A percentile compares a stretch with the other conserved stretches of the same genome.
Conservation (phyloP, 2,113 vertebrate genomes). For the Zonotrichia leucophrys region DNA sequence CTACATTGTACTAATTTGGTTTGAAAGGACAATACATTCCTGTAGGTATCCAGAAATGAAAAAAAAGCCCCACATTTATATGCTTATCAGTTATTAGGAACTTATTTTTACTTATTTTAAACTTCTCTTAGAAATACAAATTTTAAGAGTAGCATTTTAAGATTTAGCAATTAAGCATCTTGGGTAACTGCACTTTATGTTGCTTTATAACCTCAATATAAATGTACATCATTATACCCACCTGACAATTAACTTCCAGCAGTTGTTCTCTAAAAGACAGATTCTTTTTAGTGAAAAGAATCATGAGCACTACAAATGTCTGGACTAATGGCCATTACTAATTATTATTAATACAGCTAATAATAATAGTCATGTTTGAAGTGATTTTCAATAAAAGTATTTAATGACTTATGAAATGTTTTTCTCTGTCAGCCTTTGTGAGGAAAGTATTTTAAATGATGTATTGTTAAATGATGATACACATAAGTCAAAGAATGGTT, state of each 20-base stretch:
- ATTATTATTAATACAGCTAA: constrained; percentile 30
- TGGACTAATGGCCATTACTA: constrained; percentile 6
- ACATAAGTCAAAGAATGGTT: constrained; percentile 3
- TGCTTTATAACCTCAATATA: not conserved
- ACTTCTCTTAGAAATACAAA: not conserved
- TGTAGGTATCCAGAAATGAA: not conserved
- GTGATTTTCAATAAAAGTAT: constrained; percentile 15
- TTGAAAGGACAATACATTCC: not conserved
- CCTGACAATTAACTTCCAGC: not conserved
- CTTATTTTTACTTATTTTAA: not conserved
- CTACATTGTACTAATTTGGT: not conserved
- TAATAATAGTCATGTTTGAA: constrained; percentile 7
- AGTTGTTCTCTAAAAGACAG: constrained; percentile 7
- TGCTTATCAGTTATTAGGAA: not conserved
- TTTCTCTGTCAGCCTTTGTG: not conserved
- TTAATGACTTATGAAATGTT: constrained; percentile 34
- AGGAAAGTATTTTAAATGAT: not conserved
- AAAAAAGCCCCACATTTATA: not conserved
- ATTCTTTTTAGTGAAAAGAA: not conserved
- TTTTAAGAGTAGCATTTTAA: not conserved
- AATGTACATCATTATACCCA: not conserved
- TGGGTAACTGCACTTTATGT: not conserved
- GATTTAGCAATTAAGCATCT: not conserved
- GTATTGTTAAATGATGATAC: not conserved
- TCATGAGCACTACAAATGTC: not conserved